Conservation (phyloP, 2,113 vertebrate genomes). For the Phaethon lepturus region DNA sequence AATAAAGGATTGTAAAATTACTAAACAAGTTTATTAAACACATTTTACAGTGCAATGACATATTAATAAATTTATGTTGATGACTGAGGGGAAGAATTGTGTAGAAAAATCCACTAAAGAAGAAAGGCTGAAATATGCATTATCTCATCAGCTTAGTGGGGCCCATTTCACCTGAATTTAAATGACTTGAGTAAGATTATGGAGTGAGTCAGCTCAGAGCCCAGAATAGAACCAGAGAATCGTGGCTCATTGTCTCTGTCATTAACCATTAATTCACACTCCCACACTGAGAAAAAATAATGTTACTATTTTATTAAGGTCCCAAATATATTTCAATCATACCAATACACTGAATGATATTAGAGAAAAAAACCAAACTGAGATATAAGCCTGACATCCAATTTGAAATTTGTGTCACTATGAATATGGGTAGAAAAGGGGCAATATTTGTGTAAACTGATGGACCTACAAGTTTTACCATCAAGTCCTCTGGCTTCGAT, state of each 20-base stretch:
- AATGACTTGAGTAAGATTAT: conserved; percentile 37
- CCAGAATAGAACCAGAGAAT: conserved; percentile 44
- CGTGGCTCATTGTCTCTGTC: not conserved
- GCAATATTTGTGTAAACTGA: not conserved
- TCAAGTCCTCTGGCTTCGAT: not conserved
- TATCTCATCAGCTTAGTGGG: not conserved
- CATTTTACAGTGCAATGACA: not conserved
- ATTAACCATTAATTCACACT: conserved; percentile 30
- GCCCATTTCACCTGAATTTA: conserved; percentile 38
- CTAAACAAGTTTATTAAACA: not conserved
- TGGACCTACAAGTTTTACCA: not conserved
- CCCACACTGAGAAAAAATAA: not conserved
- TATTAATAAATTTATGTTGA: not conserved
- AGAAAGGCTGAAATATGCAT: not conserved
- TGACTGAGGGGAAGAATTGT: not conserved
- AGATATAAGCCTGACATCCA: not conserved
- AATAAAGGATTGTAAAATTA: not conserved
- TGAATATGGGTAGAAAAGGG: not conserved
- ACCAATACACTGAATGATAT: not conserved
- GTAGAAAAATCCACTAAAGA: not conserved
- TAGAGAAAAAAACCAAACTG: not conserved
- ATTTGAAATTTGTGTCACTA: not conserved
- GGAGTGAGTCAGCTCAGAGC: conserved; percentile 50
- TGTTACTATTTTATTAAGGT: not conserved
- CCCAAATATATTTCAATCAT: not conserved